phyloP scores from a whole-genome alignment of 2,888 invertebrate species.

The Miltochrista miniata region DNA sequence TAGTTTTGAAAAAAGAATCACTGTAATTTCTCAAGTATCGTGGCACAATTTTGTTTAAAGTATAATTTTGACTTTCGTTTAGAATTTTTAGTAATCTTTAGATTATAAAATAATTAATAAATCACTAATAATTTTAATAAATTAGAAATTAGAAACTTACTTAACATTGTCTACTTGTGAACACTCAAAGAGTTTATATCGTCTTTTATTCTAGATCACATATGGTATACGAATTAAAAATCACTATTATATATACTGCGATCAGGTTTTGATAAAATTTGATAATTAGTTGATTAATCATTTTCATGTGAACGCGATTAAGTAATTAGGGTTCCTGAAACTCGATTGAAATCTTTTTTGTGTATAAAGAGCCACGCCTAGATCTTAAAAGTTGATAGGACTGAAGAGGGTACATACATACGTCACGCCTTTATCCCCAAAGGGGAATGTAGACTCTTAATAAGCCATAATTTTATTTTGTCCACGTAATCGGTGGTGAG shows the following conservation, averaged over 20 bases:
- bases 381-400: too few species aligned
- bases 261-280: not conserved
- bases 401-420: too few species aligned
- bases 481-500: too few species aligned
- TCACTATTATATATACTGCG: not conserved
- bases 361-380: too few species aligned
- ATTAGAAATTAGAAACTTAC: not conserved
- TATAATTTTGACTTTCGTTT: too few species aligned
- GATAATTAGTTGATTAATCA: not conserved
- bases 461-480: too few species aligned
- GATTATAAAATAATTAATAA: not conserved
- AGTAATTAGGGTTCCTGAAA: not conserved
- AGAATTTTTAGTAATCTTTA: too few species aligned
- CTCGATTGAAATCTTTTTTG: not conserved
- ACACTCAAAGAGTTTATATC: conserved; percentile 5
- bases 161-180: conserved; percentile 1
- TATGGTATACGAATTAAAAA: not conserved
- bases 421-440: too few species aligned
- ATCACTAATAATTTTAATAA: not conserved
- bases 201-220: not conserved
- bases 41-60: too few species aligned
- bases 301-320: conserved; percentile 1
- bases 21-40: too few species aligned
- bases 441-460: too few species aligned
- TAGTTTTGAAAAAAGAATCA: too few species aligned